Percentiles rank a stretch among this genome's conserved stretches.
Conservation (phyloP, 1,140 invertebrate species). For the Tetramorium simillimum region DNA sequence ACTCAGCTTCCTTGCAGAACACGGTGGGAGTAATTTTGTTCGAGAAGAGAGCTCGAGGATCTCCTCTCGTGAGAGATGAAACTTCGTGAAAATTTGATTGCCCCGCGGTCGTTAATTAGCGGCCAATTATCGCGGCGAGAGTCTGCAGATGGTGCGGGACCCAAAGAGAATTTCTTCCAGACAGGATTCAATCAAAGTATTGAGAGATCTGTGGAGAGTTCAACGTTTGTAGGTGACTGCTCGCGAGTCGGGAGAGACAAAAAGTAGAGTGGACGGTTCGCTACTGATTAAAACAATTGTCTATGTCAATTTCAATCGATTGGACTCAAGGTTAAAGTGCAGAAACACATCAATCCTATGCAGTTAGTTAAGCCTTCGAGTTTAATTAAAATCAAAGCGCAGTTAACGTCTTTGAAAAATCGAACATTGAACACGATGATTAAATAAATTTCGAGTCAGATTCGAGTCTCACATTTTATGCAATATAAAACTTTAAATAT, state of each 20-base stretch:
- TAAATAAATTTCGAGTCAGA: slow-evolving; percentile 10
- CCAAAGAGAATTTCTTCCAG: slow-evolving; percentile 59
- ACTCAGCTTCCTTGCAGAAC: not conserved
- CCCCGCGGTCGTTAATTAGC: slow-evolving; percentile 66
- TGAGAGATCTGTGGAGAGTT: slow-evolving; percentile 6
- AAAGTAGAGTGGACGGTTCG: slow-evolving; percentile 8
- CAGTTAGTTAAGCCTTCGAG: not conserved
- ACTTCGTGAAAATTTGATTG: slow-evolving; percentile 70
- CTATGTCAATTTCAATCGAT: slow-evolving; percentile 13
- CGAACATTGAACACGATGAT: not conserved
- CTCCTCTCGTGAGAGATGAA: slow-evolving; percentile 55
- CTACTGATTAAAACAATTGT: slow-evolving; percentile 17
- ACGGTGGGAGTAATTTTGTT: slow-evolving; percentile 39
- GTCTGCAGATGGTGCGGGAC: slow-evolving; percentile 37
- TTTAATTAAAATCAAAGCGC: not conserved
- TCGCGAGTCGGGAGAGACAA: not conserved
- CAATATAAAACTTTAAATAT: not conserved
- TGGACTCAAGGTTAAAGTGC: not conserved
- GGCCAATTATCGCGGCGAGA: slow-evolving; percentile 66
- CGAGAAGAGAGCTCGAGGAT: not conserved
- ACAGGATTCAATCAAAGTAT: slow-evolving; percentile 51
- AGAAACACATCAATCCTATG: not conserved
- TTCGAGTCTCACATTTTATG: not conserved
- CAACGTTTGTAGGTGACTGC: not conserved
- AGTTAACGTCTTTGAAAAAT: not conserved